phyloP scores from a whole-genome alignment of 2,888 invertebrate genomes.

The Volucella inflata region DNA sequence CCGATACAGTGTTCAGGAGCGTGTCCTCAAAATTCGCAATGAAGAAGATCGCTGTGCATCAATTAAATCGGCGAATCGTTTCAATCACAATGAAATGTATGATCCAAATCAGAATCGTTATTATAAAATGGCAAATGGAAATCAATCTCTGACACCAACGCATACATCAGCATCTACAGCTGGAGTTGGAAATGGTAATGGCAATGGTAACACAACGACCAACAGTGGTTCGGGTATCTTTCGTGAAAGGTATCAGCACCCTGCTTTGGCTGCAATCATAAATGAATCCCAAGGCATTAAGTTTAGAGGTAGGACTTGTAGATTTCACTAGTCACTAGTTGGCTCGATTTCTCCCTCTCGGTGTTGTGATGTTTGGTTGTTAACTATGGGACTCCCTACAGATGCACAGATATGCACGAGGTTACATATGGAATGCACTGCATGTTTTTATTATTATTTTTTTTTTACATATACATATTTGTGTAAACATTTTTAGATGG shows the following conservation, averaged over 20 bases:
- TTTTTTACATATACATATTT: background rate
- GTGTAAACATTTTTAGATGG: background rate
- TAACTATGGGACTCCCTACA: conserved; percentile 76
- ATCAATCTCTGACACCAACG: conserved; percentile 80
- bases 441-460: conserved; percentile 47
- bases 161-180: conserved; percentile 78
- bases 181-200: conserved; percentile 77
- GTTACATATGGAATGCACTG: conserved; percentile 53
- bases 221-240: conserved; percentile 81
- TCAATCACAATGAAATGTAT: conserved; percentile 81
- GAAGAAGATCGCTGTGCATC: conserved; percentile 82
- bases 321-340: conserved; percentile 18
- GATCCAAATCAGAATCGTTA: conserved; percentile 83
- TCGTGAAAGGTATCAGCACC: conserved; percentile 83
- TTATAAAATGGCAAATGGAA: conserved; percentile 78
- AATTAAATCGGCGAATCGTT: conserved; percentile 81
- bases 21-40: conserved; percentile 82
- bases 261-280: conserved; percentile 83
- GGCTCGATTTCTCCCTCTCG: conserved; percentile 3
- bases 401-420: conserved; percentile 5
- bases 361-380: conserved; percentile 81
- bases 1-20: conserved; percentile 82
- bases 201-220: conserved; percentile 77
- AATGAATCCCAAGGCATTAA: conserved; percentile 83
- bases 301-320: conserved; percentile 81